Evolutionary conservation across 2,888 invertebrate genomes (phyloP).

Genomic region (Rhingia rostrata): DNA sequence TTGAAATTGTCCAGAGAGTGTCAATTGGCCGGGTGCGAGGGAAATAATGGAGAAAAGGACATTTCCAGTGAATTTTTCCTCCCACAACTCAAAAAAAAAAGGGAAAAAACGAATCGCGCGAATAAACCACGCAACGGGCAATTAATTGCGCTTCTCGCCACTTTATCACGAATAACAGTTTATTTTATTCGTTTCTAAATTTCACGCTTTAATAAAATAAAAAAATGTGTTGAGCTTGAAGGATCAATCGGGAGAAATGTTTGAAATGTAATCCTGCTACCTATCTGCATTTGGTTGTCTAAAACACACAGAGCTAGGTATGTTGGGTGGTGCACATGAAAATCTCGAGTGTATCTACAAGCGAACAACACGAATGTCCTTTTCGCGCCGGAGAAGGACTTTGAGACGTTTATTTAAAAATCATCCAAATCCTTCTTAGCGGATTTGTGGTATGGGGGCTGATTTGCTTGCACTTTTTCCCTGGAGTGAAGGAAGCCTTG

Average conservation of each 20-base stretch:
- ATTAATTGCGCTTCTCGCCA: constrained; percentile 61
- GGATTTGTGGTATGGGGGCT: constrained; percentile 56
- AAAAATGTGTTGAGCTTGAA: background rate
- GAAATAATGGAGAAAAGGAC: constrained; percentile 22
- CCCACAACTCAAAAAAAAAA: background rate
- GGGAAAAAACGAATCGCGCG: constrained; percentile 13
- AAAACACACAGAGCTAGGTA: constrained; percentile 34
- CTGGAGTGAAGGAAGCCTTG: background rate
- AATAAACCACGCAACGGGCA: constrained; percentile 57
- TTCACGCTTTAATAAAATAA: constrained; percentile 45
- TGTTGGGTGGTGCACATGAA: constrained; percentile 25
- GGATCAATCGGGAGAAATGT: constrained; percentile 37
- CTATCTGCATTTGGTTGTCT: constrained; percentile 1
- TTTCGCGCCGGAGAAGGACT: constrained; percentile 20
- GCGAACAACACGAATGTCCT: constrained; percentile 33
- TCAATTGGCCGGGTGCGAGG: constrained; percentile 43
- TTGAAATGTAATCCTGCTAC: constrained; percentile 18
- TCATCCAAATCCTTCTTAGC: constrained; percentile 68
- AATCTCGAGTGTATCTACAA: constrained; percentile 14
- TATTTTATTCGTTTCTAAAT: constrained; percentile 32
- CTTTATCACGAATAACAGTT: constrained; percentile 26
- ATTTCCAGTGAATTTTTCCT: constrained; percentile 36
- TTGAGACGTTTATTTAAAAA: constrained; percentile 65
- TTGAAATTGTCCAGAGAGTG: constrained; percentile 61
- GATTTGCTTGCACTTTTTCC: constrained; percentile 55